Conservation (phyloP, 2,888 invertebrate genomes). For the Melanargia galathea region DNA sequence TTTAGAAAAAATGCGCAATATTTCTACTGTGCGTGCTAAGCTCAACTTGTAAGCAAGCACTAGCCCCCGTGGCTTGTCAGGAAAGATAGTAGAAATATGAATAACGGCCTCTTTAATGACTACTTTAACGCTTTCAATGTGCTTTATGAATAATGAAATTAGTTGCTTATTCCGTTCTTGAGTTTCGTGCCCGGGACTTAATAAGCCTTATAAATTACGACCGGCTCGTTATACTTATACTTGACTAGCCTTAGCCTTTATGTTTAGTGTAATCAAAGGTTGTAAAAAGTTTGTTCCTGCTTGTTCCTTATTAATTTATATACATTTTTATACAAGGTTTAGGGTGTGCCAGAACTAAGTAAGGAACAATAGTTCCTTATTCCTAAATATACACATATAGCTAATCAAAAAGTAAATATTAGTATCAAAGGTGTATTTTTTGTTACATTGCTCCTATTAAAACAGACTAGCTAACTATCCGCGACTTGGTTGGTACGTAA, state of each 20-base stretch:
- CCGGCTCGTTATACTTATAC: constrained; percentile 57
- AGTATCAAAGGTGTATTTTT: too few relatives aligned
- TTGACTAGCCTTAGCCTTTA: constrained; percentile 45
- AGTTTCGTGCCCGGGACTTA: constrained; percentile 72
- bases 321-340: constrained; percentile 18
- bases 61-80: constrained; percentile 71
- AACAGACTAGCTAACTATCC: not conserved
- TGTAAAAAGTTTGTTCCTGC: constrained; percentile 42
- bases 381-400: too few relatives aligned
- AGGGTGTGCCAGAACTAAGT: not conserved
- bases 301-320: constrained; percentile 18
- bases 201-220: constrained; percentile 71
- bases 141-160: constrained; percentile 82
- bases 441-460: too few relatives aligned
- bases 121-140: constrained; percentile 80
- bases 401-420: too few relatives aligned
- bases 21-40: constrained; percentile 11
- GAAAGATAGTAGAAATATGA: constrained; percentile 76
- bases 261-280: constrained; percentile 57
- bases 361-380: not conserved
- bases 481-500: not conserved
- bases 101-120: constrained; percentile 76
- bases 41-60: constrained; percentile 64
- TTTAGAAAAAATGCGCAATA: not conserved
- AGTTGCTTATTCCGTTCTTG: constrained; percentile 77